Evolutionary conservation across 2,113 vertebrate genomes (phyloP).

Genomic region (Stercorarius parasiticus): DNA sequence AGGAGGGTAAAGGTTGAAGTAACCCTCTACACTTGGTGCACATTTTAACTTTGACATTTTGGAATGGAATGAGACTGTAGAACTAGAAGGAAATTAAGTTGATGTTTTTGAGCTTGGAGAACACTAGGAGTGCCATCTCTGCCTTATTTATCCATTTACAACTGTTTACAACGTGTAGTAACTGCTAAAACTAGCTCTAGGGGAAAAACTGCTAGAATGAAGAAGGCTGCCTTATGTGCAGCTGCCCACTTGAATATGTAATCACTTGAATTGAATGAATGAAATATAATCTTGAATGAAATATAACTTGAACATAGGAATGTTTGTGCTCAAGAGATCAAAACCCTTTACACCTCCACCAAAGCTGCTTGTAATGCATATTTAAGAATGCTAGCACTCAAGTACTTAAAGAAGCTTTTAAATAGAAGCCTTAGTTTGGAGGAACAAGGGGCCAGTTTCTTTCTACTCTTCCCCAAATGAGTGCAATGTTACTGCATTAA

Average conservation of each 20-base stretch:
- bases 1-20: neutral
- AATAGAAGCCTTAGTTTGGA: neutral
- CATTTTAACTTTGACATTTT: neutral
- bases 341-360: neutral
- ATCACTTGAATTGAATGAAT: neutral
- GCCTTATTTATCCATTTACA: neutral
- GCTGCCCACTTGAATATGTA: neutral
- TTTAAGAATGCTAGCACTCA: neutral
- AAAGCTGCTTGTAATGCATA: neutral
- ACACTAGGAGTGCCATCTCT: neutral
- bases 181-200: neutral
- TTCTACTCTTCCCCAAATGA: neutral
- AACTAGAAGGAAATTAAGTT: neutral
- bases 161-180: neutral
- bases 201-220: neutral
- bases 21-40: neutral
- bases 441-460: neutral
- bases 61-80: neutral
- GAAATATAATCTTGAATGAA: neutral
- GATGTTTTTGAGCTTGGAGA: neutral
- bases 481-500: slow-evolving; percentile 10
- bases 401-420: neutral
- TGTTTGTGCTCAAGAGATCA: neutral
- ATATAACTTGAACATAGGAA: neutral
- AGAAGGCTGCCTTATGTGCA: neutral